phyloP scores from a whole-genome alignment of 2,888 invertebrate genomes.

The Tetragonula carbonaria region DNA sequence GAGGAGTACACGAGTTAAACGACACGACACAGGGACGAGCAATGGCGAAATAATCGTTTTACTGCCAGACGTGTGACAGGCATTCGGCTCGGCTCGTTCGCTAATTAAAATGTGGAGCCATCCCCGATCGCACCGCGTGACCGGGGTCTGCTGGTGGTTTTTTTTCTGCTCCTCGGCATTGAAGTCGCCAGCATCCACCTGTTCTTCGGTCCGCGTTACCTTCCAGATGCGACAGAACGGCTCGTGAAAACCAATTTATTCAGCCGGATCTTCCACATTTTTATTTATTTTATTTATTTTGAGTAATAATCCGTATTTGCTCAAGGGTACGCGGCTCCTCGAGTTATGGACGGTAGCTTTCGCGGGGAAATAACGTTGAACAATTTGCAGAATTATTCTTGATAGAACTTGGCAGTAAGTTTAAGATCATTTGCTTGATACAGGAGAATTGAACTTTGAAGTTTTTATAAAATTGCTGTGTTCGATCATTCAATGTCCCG shows the following conservation, averaged over 20 bases:
- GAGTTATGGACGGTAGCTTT: neutral
- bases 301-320: neutral
- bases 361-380: neutral
- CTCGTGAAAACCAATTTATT: neutral
- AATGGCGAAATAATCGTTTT: constrained; percentile 58
- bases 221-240: neutral
- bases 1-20: constrained; percentile 67
- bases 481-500: neutral
- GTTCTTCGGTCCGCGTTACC: neutral
- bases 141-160: constrained; percentile 26
- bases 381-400: neutral
- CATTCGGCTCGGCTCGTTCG: constrained; percentile 50
- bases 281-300: neutral
- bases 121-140: constrained; percentile 43
- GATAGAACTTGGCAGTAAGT: neutral
- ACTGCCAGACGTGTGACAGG: constrained; percentile 56
- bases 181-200: constrained; percentile 39
- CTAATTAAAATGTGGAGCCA: constrained; percentile 69
- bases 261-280: constrained; percentile 14
- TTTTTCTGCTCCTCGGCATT: constrained; percentile 45
- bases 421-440: neutral
- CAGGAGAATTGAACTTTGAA: neutral
- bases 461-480: neutral
- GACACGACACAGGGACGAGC: constrained; percentile 71
- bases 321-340: neutral